Conservation (phyloP, 2,113 vertebrate genomes). For the Echinops telfairi region DNA sequence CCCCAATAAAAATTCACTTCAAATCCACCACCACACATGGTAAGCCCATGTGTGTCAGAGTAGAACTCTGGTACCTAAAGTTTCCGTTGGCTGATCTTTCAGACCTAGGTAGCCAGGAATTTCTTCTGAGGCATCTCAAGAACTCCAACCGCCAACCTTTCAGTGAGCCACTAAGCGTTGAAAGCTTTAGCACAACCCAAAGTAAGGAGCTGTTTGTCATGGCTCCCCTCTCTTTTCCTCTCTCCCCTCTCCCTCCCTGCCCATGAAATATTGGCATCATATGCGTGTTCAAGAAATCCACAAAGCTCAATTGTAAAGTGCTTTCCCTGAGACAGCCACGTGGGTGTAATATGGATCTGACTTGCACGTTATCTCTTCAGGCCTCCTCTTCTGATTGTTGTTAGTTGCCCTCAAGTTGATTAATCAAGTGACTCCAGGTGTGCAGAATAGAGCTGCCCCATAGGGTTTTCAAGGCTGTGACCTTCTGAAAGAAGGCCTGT, state of each 20-base stretch:
- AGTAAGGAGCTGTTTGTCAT: neutral
- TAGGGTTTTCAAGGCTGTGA: neutral
- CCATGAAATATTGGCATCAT: slow-evolving; percentile 2
- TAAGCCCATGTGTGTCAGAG: neutral
- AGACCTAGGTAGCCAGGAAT: neutral
- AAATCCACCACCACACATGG: neutral
- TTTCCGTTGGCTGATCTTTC: neutral
- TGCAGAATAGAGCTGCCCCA: neutral
- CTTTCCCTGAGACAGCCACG: slow-evolving; percentile 32
- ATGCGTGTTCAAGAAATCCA: slow-evolving; percentile 58
- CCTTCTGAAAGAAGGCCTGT: neutral
- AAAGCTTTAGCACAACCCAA: neutral
- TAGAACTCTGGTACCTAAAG: neutral
- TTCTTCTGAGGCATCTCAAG: neutral
- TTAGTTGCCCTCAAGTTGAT: neutral
- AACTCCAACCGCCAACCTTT: neutral
- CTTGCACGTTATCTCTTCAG: slow-evolving; percentile 1
- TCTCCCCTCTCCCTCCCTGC: neutral
- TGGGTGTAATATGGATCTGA: neutral
- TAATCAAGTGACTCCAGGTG: neutral
- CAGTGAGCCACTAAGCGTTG: neutral
- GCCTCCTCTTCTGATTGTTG: neutral
- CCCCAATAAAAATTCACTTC: neutral
- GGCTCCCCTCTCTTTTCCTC: neutral
- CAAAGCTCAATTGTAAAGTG: slow-evolving; percentile 32